Percentiles rank a stretch among this genome's conserved stretches.
These are phyloP conservation scores for Siphamia tubifer DNA, from an alignment of 2,113 vertebrate genomes.

Conservation along the genomic window DNA sequence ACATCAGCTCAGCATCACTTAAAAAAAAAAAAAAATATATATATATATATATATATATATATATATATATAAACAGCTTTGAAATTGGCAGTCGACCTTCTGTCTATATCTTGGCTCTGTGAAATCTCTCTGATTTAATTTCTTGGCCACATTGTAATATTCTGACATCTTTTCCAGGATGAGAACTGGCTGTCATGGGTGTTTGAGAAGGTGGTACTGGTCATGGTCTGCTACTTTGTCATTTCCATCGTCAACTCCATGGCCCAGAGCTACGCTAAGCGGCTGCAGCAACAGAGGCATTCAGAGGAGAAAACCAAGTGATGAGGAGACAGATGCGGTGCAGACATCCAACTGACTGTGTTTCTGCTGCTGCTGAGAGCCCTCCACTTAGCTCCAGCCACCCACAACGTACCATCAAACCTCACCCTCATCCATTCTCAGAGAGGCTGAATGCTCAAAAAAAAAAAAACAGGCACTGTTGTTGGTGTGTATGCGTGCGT, in stretches of 20 bases:
- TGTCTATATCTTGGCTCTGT: too few species aligned
- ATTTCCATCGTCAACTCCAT: slow-evolving; percentile 97
- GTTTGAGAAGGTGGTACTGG: slow-evolving; percentile 96
- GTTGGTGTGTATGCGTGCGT: slow-evolving; percentile 34
- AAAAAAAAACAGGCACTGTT: slow-evolving; percentile 29
- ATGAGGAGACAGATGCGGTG: slow-evolving; percentile 64
- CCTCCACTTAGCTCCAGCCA: slow-evolving; percentile 39
- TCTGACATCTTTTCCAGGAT: slow-evolving; percentile 75
- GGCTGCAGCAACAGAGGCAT: slow-evolving; percentile 89
- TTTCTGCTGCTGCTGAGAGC: slow-evolving; percentile 44
- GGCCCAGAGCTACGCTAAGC: slow-evolving; percentile 97
- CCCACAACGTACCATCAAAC: slow-evolving; percentile 57
- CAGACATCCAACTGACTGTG: slow-evolving; percentile 56
- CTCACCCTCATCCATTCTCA: slow-evolving; percentile 64
- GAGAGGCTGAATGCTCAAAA: slow-evolving; percentile 49
- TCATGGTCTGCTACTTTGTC: slow-evolving; percentile 99
- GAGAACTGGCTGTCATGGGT: slow-evolving; percentile 98
- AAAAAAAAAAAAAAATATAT: too few species aligned
- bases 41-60: too few species aligned
- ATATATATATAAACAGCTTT: too few species aligned
- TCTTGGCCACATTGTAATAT: too few species aligned
- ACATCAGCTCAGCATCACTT: too few species aligned
- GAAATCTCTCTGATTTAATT: background rate
- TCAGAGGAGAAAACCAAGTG: slow-evolving; percentile 96
- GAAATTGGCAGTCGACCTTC: too few species aligned